Evolutionary conservation across 2,888 invertebrate genomes (phyloP).

Genomic region (Eupithecia dodoneata): DNA sequence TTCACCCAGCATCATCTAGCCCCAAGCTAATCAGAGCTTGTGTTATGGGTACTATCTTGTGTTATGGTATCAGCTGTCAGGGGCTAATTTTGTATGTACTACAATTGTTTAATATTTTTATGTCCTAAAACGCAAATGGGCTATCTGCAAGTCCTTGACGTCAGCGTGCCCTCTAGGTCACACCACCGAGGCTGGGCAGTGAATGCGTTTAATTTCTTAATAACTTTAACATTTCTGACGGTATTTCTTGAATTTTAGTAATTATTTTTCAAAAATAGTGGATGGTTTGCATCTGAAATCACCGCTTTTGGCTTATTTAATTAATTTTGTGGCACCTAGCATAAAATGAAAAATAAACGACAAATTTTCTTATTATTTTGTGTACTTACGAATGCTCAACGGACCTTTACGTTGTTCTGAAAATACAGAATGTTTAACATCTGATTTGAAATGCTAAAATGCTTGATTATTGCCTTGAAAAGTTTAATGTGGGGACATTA

Average conservation of each 20-base stretch:
- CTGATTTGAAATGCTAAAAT: slow-evolving; percentile 68
- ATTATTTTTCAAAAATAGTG: background rate
- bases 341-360: background rate
- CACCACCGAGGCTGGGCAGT: background rate
- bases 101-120: background rate
- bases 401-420: slow-evolving; percentile 44
- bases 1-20: no score
- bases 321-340: background rate
- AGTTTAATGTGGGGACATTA: slow-evolving; percentile 58
- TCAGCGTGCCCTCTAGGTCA: background rate
- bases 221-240: background rate
- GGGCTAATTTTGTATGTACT: background rate
- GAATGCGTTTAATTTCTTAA: background rate
- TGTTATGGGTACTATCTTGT: no score
- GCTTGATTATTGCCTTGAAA: slow-evolving; percentile 57
- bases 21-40: no score
- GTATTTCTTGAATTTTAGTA: background rate
- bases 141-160: background rate
- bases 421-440: slow-evolving; percentile 62
- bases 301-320: background rate
- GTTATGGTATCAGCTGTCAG: no score
- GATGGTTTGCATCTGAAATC: background rate
- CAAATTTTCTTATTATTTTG: slow-evolving; percentile 11
- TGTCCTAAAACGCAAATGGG: background rate
- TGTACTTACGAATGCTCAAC: slow-evolving; percentile 43